Conservation (phyloP, 23 tunicate species). For the Halocynthia roretzi region DNA sequence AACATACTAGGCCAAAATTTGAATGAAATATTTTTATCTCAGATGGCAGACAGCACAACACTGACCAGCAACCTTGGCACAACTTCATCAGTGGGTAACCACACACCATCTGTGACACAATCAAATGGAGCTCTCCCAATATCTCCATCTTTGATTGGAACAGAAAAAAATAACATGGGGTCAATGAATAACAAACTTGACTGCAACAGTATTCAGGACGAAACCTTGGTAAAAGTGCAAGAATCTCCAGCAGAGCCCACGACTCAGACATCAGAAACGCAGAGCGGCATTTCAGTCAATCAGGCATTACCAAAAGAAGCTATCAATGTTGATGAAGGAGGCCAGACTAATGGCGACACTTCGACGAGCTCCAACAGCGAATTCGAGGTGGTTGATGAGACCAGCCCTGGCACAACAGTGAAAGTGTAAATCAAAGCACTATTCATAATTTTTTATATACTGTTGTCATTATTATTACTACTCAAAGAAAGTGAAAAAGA, state of each 20-base stretch:
- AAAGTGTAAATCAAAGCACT: background rate
- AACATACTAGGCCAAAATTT: background rate
- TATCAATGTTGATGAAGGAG: background rate
- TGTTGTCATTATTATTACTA: no score
- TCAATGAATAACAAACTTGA: constrained; percentile 26
- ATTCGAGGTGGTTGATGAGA: constrained; percentile 21
- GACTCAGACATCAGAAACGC: background rate
- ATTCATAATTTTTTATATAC: no score
- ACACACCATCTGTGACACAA: constrained; percentile 9
- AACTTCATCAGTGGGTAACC: constrained; percentile 15
- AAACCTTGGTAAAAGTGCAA: background rate
- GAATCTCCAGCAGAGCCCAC: background rate
- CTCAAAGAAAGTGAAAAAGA: no score
- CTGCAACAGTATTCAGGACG: background rate
- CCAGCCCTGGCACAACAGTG: background rate
- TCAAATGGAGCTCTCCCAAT: constrained; percentile 2
- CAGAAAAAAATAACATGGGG: constrained; percentile 5
- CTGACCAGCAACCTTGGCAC: constrained; percentile 8
- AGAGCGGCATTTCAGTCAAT: constrained; percentile 8
- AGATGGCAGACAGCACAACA: constrained; percentile 30
- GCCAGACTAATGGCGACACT: background rate
- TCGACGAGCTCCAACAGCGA: constrained; percentile 20
- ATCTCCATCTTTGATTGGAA: background rate
- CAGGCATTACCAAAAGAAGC: constrained; percentile 6
- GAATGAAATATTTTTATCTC: background rate